Conservation (phyloP, 2,888 invertebrate species). For the Cosmorhoe ocellata region DNA sequence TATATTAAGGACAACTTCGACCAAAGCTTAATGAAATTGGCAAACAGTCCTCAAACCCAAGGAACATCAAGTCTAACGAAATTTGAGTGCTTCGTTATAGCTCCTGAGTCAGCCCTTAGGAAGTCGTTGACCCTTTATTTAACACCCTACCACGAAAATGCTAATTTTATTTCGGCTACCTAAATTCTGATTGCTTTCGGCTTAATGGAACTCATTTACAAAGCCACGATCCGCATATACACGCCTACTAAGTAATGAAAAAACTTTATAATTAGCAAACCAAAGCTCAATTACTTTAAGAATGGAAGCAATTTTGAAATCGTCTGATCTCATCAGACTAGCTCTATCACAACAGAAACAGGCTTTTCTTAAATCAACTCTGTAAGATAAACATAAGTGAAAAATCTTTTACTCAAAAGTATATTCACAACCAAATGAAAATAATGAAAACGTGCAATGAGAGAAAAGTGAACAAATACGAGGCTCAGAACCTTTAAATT, state of each 20-base stretch:
- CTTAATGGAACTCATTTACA: conserved; percentile 41
- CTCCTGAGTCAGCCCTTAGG: conserved; percentile 30
- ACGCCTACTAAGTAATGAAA: conserved; percentile 46
- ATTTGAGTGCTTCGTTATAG: conserved; percentile 30
- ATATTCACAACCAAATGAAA: too few relatives aligned
- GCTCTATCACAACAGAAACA: conserved; percentile 15
- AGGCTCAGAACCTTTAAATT: conserved; percentile 5
- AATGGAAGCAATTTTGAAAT: conserved; percentile 37
- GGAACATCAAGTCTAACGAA: conserved; percentile 27
- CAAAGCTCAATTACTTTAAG: conserved; percentile 36
- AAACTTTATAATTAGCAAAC: conserved; percentile 51
- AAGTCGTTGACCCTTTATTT: conserved; percentile 38
- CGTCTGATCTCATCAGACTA: conserved; percentile 28
- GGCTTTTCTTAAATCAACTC: neutral
- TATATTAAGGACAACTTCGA: conserved; percentile 10
- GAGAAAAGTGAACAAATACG: neutral
- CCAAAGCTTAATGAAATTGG: conserved; percentile 13
- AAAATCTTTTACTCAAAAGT: too few relatives aligned
- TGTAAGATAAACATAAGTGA: neutral
- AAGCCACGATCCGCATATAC: conserved; percentile 37
- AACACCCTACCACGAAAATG: conserved; percentile 40
- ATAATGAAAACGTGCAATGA: neutral
- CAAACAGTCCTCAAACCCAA: conserved; percentile 9
- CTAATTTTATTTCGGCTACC: conserved; percentile 43
- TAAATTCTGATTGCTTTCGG: conserved; percentile 41